A percentile compares a stretch with the other conserved stretches of the same genome.
phyloP scores from a whole-genome alignment of 2,113 vertebrate genomes.

The Polypterus senegalus region DNA sequence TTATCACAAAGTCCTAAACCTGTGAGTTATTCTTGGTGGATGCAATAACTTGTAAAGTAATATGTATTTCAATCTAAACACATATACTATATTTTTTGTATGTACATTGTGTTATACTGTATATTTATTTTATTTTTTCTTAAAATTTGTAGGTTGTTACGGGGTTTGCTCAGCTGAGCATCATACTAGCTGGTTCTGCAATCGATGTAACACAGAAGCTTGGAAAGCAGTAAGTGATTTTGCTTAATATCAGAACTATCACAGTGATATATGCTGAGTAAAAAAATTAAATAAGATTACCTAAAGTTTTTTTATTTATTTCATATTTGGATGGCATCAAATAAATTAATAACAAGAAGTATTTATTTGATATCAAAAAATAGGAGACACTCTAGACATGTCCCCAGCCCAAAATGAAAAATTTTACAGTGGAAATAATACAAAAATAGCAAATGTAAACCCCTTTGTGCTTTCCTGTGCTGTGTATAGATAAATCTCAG shows the following conservation, averaged over 20 bases:
- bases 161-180: constrained; percentile 68
- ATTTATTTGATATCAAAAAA: constrained; percentile 37
- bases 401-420: no score
- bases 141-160: constrained; percentile 73
- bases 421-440: no score
- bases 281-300: constrained; percentile 12
- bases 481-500: no score
- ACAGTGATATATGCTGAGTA: not conserved
- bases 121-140: not conserved
- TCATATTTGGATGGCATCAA: constrained; percentile 41
- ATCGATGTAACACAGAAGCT: constrained; percentile 66
- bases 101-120: no score
- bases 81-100: no score
- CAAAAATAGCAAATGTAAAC: no score
- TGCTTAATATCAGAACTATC: not conserved
- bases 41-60: no score
- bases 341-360: constrained; percentile 37
- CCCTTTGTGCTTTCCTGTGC: no score
- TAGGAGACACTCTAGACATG: not conserved
- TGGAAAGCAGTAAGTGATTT: constrained; percentile 72
- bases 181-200: constrained; percentile 71
- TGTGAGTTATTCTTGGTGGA: no score
- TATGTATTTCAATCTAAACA: no score
- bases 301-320: constrained; percentile 28
- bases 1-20: no score